phyloP scores from a whole-genome alignment of 2,888 invertebrate genomes.

The Epistrophella euchroma region DNA sequence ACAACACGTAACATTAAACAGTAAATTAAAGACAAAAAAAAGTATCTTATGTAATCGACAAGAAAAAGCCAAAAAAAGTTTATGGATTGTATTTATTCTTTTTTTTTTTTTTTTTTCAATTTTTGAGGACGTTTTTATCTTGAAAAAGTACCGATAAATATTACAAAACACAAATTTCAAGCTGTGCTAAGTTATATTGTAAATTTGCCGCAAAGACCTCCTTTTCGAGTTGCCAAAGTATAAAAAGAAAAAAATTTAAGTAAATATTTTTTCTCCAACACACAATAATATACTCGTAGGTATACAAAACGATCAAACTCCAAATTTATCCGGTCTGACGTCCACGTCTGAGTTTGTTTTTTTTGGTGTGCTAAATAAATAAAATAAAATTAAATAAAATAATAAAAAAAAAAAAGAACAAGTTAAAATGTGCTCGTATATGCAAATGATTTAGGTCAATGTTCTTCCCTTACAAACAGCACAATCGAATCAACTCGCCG shows the following conservation, averaged over 20 bases:
- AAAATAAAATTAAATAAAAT: constrained; percentile 10
- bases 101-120: not conserved
- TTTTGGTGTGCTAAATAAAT: constrained; percentile 46
- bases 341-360: constrained; percentile 24
- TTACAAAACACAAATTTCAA: constrained; percentile 62
- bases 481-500: constrained; percentile 20
- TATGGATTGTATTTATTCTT: not conserved
- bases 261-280: constrained; percentile 30
- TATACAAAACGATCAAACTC: constrained; percentile 47
- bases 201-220: constrained; percentile 43
- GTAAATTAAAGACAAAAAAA: not conserved
- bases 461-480: constrained; percentile 70
- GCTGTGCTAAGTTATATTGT: constrained; percentile 51
- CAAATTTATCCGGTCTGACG: constrained; percentile 36
- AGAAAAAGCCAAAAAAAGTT: not conserved
- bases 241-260: not conserved
- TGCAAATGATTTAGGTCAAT: constrained; percentile 76
- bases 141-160: constrained; percentile 38
- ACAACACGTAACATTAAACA: constrained; percentile 32
- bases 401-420: constrained; percentile 16
- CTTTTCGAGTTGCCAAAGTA: constrained; percentile 3
- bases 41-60: constrained; percentile 51
- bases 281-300: not conserved
- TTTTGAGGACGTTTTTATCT: constrained; percentile 27
- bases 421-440: constrained; percentile 65